Evolutionary conservation across 2,113 vertebrate genomes (phyloP).

Genomic region (Callopanchax toddi): DNA sequence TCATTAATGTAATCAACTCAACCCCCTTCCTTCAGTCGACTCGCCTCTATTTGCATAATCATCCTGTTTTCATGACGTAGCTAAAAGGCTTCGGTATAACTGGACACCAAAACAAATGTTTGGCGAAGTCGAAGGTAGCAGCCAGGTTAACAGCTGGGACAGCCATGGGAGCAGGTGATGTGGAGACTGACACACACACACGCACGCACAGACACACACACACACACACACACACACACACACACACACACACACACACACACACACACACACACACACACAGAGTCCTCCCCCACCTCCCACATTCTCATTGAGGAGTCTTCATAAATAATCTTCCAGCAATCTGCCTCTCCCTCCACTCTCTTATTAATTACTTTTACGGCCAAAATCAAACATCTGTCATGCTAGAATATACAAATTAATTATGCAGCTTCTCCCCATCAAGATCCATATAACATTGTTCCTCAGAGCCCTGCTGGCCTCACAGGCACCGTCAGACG

Average conservation of each 20-base stretch:
- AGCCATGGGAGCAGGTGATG: constrained; percentile 74
- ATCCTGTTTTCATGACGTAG: background rate
- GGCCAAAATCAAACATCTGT: constrained; percentile 86
- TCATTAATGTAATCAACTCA: too few relatives aligned
- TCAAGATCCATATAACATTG: constrained; percentile 68
- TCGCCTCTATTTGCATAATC: too few relatives aligned
- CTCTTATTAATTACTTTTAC: constrained; percentile 84
- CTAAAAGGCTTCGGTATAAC: background rate
- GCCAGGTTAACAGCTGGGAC: constrained; percentile 68
- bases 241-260: constrained; percentile 13
- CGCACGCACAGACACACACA: constrained; percentile 2
- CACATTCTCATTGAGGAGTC: constrained; percentile 70
- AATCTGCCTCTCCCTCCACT: constrained; percentile 81
- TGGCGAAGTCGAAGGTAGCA: constrained; percentile 16
- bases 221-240: too few relatives aligned
- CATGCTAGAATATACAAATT: constrained; percentile 83
- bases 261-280: constrained; percentile 22
- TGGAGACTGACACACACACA: constrained; percentile 40
- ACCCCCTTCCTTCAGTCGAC: too few relatives aligned
- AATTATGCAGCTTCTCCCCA: constrained; percentile 83
- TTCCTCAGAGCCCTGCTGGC: constrained; percentile 37
- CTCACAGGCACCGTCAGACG: background rate
- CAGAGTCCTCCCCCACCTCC: constrained; percentile 42
- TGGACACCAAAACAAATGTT: constrained; percentile 36
- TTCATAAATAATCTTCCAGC: constrained; percentile 85